phyloP scores from a whole-genome alignment of 2,888 invertebrate species.

The Beris chalybata region DNA sequence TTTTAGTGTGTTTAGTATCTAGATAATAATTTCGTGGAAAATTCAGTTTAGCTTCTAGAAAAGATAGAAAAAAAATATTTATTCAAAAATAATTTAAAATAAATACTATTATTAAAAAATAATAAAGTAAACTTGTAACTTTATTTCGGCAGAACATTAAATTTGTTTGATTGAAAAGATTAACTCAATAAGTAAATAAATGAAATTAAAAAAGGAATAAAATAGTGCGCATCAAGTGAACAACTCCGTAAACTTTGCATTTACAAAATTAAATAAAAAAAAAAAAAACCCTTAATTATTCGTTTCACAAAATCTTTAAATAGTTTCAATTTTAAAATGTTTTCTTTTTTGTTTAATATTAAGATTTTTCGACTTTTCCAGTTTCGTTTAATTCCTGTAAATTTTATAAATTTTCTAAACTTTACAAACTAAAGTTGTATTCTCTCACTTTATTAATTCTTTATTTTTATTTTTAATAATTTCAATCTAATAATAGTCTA shows the following conservation, averaged over 20 bases:
- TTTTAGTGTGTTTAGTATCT: neutral
- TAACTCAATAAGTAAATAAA: no score
- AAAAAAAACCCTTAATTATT: neutral
- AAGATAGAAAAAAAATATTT: no score
- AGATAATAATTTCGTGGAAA: no score
- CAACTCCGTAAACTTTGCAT: neutral
- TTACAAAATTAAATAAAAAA: neutral
- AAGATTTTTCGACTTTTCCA: neutral
- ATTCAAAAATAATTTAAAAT: no score
- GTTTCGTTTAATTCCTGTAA: slow-evolving; percentile 10
- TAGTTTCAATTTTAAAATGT: no score
- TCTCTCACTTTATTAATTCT: no score
- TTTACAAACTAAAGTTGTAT: slow-evolving; percentile 17
- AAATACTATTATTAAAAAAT: no score
- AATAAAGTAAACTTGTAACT: neutral
- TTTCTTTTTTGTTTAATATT: no score
- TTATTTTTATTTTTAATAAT: slow-evolving; percentile 4
- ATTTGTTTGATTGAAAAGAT: no score
- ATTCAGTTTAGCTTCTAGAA: no score
- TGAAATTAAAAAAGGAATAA: no score
- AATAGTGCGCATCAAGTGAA: neutral
- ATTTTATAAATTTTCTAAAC: slow-evolving; percentile 30
- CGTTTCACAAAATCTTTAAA: slow-evolving; percentile 4
- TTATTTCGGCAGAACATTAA: neutral
- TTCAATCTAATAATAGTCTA: slow-evolving; percentile 21